phyloP scores from a whole-genome alignment of 1,140 invertebrate species.

The Anadara kagoshimensis region DNA sequence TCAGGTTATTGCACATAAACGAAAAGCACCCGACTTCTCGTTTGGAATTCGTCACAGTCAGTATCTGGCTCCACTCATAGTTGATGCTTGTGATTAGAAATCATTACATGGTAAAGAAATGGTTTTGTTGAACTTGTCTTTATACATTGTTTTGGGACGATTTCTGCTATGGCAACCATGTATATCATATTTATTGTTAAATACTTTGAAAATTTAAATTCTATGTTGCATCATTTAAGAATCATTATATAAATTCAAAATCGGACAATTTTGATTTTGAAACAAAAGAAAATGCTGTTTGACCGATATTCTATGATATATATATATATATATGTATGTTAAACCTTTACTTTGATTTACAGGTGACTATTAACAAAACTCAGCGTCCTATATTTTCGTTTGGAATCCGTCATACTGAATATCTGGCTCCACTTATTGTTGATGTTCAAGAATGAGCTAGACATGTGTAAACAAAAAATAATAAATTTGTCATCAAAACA shows the following conservation, averaged over 20 bases:
- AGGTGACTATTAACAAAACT: constrained; percentile 55
- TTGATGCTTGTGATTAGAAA: constrained; percentile 37
- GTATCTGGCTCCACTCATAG: constrained; percentile 75
- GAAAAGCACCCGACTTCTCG: constrained; percentile 78
- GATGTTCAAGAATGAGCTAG: constrained; percentile 34
- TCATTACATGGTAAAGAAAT: no score
- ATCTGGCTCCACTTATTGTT: constrained; percentile 74
- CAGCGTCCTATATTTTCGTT: constrained; percentile 82
- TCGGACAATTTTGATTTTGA: no score
- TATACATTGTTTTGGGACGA: no score
- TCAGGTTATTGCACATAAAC: constrained; percentile 70
- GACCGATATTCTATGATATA: no score
- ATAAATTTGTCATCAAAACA: neutral
- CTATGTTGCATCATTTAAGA: no score
- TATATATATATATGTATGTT: neutral
- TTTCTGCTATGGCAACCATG: no score
- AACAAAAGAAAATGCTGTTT: no score
- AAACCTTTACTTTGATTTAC: constrained; percentile 23
- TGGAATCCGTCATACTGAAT: constrained; percentile 90
- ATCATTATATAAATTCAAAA: no score
- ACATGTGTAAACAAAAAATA: neutral
- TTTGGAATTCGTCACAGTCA: constrained; percentile 93
- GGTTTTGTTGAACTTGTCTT: no score
- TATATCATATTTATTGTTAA: no score
- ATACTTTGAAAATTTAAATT: no score